phyloP scores from a whole-genome alignment of 2,113 vertebrate genomes.

The Pelecanoides urinatrix region DNA sequence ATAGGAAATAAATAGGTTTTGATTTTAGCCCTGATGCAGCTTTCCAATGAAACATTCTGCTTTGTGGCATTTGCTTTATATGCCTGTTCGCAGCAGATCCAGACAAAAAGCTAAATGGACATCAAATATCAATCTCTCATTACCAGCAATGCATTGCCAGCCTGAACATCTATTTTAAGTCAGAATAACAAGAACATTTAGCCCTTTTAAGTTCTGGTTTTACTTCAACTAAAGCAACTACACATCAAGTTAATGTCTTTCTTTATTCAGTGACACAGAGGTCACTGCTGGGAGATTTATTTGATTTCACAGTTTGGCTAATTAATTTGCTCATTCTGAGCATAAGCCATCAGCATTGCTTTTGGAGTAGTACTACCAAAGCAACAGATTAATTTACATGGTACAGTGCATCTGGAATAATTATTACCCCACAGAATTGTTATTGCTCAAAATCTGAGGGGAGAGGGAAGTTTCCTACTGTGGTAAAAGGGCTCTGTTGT shows the following conservation, averaged over 20 bases:
- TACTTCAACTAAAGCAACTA: constrained; percentile 4
- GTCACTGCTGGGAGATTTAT: constrained; percentile 71
- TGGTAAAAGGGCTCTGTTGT: constrained; percentile 51
- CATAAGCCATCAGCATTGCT: constrained; percentile 19
- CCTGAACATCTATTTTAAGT: neutral
- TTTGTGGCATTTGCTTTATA: neutral
- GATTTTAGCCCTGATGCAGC: neutral
- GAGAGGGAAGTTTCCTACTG: constrained; percentile 48
- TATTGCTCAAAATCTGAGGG: constrained; percentile 67
- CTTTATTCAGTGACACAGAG: constrained; percentile 47
- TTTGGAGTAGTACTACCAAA: constrained; percentile 51
- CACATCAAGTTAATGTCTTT: constrained; percentile 34
- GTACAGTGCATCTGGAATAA: constrained; percentile 66
- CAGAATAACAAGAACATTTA: constrained; percentile 17
- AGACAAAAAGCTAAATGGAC: neutral
- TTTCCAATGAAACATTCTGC: neutral
- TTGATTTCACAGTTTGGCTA: constrained; percentile 70
- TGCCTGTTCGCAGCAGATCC: neutral
- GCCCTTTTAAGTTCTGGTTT: neutral
- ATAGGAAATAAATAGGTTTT: neutral
- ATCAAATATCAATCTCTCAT: neutral
- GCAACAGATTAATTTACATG: constrained; percentile 66
- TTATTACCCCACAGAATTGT: constrained; percentile 70
- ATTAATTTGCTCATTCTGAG: constrained; percentile 74
- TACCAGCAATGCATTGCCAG: neutral